These are phyloP conservation scores for Myiopsitta monachus DNA, from an alignment of 2,113 vertebrate species.

Conservation along the genomic window DNA sequence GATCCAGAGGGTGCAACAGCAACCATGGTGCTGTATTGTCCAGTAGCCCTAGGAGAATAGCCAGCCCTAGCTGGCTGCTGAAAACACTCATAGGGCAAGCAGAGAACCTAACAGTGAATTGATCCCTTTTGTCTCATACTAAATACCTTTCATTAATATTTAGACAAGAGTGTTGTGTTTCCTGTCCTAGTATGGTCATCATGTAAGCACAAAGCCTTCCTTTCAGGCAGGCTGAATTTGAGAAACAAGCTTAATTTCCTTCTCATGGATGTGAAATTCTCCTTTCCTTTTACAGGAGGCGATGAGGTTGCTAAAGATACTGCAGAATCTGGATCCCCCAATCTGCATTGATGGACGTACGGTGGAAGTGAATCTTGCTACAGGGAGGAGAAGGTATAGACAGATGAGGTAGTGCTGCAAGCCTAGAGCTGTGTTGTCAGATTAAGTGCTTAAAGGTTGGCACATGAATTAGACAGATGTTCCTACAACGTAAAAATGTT, in stretches of 20 bases:
- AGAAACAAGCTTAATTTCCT: not conserved
- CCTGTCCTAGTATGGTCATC: not conserved
- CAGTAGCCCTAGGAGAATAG: not conserved
- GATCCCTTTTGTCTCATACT: not conserved
- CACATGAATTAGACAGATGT: not conserved
- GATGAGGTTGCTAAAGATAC: conserved; percentile 87
- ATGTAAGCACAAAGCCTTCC: not conserved
- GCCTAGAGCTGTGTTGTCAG: not conserved
- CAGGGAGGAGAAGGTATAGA: conserved; percentile 76
- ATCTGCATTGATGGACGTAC: conserved; percentile 91
- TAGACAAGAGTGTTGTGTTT: not conserved
- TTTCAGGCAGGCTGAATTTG: not conserved
- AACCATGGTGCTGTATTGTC: not conserved
- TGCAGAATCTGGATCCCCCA: conserved; percentile 88
- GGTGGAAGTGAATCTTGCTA: conserved; percentile 92
- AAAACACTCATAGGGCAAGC: not conserved
- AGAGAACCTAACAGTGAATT: not conserved
- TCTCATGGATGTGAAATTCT: not conserved
- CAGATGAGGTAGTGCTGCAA: not conserved
- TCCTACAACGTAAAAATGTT: not conserved
- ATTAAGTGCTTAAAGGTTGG: not conserved
- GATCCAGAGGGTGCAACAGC: not conserved
- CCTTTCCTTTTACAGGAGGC: conserved; percentile 83
- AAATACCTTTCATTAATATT: not conserved
- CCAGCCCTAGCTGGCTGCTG: not conserved